These are phyloP conservation scores for Eristalis intricaria DNA, from an alignment of 2,888 invertebrate species.

Conservation along the genomic window DNA sequence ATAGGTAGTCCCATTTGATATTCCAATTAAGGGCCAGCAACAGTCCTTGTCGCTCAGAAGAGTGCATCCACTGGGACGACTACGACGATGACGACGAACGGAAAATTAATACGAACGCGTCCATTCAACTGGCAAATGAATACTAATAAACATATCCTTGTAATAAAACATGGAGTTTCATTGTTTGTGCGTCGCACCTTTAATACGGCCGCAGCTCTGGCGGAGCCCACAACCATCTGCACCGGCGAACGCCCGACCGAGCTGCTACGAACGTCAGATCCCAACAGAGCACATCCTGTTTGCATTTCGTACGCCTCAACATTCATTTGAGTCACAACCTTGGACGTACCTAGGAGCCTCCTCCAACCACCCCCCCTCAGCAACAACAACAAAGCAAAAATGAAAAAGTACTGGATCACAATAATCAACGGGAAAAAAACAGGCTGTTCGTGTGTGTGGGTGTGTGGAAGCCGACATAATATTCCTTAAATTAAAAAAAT, in stretches of 20 bases:
- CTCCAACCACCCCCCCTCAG: slow-evolving; percentile 20
- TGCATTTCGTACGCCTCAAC: slow-evolving; percentile 54
- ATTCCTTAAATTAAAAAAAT: slow-evolving; percentile 68
- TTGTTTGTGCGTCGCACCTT: slow-evolving; percentile 63
- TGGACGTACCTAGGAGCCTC: slow-evolving; percentile 52
- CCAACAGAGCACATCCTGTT: slow-evolving; percentile 58
- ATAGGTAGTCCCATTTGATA: slow-evolving; percentile 31
- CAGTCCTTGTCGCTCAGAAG: slow-evolving; percentile 6
- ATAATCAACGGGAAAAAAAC: slow-evolving; percentile 36
- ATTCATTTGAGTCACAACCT: slow-evolving; percentile 65
- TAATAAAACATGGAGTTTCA: slow-evolving; percentile 61
- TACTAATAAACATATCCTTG: slow-evolving; percentile 71
- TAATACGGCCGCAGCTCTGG: slow-evolving; percentile 25
- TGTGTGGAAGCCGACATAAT: slow-evolving; percentile 44
- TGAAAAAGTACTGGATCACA: background rate
- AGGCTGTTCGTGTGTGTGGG: background rate
- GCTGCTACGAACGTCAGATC: background rate
- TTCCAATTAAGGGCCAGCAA: slow-evolving; percentile 52
- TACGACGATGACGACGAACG: slow-evolving; percentile 51
- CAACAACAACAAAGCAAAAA: slow-evolving; percentile 2
- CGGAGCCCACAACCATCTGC: background rate
- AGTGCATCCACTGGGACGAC: slow-evolving; percentile 15
- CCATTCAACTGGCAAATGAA: slow-evolving; percentile 68
- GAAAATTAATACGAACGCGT: slow-evolving; percentile 69
- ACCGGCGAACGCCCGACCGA: background rate